Percentiles rank a stretch among this genome's conserved stretches.
phyloP scores from a whole-genome alignment of 1,140 invertebrate genomes.

The Hermatobates lingyangjiaoensis region DNA sequence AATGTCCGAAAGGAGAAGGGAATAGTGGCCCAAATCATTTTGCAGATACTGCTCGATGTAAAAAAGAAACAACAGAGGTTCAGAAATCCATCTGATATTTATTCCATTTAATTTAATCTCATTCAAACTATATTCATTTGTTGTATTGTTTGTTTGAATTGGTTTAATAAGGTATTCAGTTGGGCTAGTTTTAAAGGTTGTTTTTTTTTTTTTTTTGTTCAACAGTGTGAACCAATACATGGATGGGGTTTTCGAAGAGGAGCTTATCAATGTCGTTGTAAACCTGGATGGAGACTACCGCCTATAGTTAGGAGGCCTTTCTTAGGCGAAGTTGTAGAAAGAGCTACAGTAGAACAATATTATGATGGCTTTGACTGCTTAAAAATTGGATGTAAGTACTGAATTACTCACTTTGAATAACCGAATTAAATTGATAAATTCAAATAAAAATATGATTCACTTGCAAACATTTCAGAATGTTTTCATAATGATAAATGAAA shows the following conservation, averaged over 20 bases:
- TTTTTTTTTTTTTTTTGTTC: too few relatives aligned
- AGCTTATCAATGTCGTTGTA: conserved; percentile 88
- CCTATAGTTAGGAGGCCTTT: conserved; percentile 71
- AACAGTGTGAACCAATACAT: conserved; percentile 83
- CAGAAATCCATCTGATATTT: too few relatives aligned
- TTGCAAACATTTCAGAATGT: conserved; percentile 3
- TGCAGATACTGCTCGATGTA: conserved; percentile 77
- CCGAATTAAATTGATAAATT: neutral
- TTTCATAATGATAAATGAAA: too few relatives aligned
- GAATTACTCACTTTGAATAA: neutral
- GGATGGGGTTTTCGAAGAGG: conserved; percentile 90
- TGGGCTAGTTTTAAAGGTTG: neutral
- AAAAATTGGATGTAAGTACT: conserved; percentile 71
- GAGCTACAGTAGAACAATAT: conserved; percentile 79
- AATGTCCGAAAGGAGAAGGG: conserved; percentile 74
- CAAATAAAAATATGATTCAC: neutral
- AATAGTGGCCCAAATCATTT: conserved; percentile 80
- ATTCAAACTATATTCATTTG: neutral
- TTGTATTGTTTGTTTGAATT: neutral
- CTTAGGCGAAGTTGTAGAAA: conserved; percentile 81
- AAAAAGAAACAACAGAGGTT: conserved; percentile 82
- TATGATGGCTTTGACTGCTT: conserved; percentile 80
- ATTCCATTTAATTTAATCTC: too few relatives aligned
- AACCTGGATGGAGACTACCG: conserved; percentile 73
- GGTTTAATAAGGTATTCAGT: neutral